Conservation (phyloP, 2,888 invertebrate species). For the Rhamphomyia laevipes region DNA sequence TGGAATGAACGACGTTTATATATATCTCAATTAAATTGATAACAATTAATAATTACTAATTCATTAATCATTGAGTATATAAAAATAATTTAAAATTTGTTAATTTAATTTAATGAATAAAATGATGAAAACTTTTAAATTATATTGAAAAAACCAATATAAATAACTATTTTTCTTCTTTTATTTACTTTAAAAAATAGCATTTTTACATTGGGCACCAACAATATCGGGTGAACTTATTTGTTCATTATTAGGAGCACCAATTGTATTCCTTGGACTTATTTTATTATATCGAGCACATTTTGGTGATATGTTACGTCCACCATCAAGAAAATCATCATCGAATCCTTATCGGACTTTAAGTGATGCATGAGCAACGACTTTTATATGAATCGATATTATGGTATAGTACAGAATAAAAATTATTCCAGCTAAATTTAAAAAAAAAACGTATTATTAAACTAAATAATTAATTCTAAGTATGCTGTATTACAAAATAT, state of each 20-base stretch:
- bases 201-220: slow-evolving; percentile 38
- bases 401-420: no score
- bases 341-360: not conserved
- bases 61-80: no score
- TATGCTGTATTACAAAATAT: no score
- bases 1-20: no score
- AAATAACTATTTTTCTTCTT: not conserved
- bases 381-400: not conserved
- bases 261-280: slow-evolving; percentile 44
- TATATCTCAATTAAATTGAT: no score
- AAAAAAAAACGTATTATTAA: no score
- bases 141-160: not conserved
- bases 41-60: no score
- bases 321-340: not conserved
- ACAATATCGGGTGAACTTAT: slow-evolving; percentile 48
- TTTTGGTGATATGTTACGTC: slow-evolving; percentile 34
- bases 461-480: no score
- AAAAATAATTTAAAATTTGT: no score
- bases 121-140: not conserved
- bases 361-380: not conserved
- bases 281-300: slow-evolving; percentile 43
- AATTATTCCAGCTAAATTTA: no score
- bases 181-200: not conserved
- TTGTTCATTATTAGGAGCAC: slow-evolving; percentile 46
- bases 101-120: no score